A percentile compares a stretch with the other conserved stretches of the same genome.
phyloP scores from a whole-genome alignment of 2,113 vertebrate genomes.

The Phaethornis superciliosus region DNA sequence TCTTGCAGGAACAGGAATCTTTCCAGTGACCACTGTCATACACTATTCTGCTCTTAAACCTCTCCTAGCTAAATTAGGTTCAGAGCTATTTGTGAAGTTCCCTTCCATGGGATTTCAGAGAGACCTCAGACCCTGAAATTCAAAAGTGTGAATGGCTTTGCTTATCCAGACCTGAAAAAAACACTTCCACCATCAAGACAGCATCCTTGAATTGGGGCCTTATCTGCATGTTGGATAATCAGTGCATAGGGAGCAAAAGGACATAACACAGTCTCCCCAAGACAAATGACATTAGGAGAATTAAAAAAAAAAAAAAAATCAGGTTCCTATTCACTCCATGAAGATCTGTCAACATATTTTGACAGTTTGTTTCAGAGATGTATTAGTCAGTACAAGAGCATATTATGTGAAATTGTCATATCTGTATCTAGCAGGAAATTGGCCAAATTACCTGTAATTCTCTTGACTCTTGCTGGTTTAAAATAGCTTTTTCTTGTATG shows the following conservation, averaged over 20 bases:
- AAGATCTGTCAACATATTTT: slow-evolving; percentile 13
- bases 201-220: background rate
- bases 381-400: background rate
- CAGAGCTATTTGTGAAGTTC: background rate
- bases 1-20: background rate
- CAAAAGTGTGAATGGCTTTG: background rate
- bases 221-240: background rate
- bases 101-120: background rate
- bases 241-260: background rate
- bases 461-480: background rate
- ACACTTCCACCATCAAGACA: background rate
- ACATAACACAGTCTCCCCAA: background rate
- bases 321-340: background rate
- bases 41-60: background rate
- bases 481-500: background rate
- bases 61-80: background rate
- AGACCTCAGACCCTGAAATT: background rate
- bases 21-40: background rate
- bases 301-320: slow-evolving; percentile 5
- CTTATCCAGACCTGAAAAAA: background rate
- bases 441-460: background rate
- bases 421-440: background rate
- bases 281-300: background rate
- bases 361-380: background rate
- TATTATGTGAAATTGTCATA: background rate